Conservation (phyloP, 2,797 vertebrate species). For the Urosaurus nigricauda region DNA sequence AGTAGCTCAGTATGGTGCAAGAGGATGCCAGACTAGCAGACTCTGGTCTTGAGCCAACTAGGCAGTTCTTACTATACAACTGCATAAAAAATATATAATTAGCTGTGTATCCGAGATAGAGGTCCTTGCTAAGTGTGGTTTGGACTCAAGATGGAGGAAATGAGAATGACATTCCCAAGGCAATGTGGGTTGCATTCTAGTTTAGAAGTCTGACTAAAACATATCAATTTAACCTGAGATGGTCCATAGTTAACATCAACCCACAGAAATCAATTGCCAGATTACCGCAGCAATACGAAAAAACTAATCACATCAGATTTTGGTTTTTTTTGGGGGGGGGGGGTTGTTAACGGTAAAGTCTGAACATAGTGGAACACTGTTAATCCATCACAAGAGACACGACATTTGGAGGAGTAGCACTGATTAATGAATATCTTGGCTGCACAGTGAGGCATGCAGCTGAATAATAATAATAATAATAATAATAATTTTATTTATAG, state of each 20-base stretch:
- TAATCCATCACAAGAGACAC: conserved; percentile 17
- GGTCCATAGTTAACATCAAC: background rate
- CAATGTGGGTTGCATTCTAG: background rate
- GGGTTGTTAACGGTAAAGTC: background rate
- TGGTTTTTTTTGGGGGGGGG: background rate
- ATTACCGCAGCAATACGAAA: background rate
- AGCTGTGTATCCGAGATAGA: background rate
- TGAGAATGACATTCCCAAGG: background rate
- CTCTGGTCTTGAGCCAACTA: background rate
- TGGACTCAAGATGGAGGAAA: background rate
- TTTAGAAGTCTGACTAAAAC: background rate
- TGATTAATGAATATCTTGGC: conserved; percentile 18
- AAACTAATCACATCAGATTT: background rate
- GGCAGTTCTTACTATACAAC: background rate
- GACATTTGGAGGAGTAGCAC: background rate
- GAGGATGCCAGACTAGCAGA: background rate
- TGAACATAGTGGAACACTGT: background rate
- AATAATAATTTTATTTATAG: too few species aligned
- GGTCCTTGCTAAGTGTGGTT: background rate
- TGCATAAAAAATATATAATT: background rate
- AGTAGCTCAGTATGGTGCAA: background rate
- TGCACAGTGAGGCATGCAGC: background rate
- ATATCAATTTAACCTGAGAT: conserved; percentile 6
- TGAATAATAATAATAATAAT: too few species aligned
- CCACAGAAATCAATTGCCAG: background rate